Evolutionary conservation across 1,140 invertebrate genomes (phyloP).

Genomic region (Uloborus diversus): DNA sequence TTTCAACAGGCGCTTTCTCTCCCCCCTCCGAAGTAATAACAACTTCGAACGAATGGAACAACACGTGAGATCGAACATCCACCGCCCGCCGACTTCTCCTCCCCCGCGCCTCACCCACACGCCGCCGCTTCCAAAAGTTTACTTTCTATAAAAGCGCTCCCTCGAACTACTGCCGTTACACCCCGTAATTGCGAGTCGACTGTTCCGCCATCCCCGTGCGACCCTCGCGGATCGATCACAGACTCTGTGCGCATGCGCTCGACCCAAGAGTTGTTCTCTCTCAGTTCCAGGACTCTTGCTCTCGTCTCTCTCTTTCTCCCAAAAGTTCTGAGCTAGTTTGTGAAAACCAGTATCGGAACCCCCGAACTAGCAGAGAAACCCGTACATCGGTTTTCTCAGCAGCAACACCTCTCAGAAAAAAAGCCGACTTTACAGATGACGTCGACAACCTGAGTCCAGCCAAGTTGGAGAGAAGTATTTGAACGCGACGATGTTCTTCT

Average conservation of each 20-base stretch:
- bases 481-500: constrained; percentile 43
- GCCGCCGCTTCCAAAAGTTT: constrained; percentile 45
- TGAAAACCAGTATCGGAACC: not conserved
- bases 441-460: not conserved
- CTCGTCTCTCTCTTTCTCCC: constrained; percentile 15
- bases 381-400: constrained; percentile 4
- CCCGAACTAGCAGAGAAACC: not conserved
- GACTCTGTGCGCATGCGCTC: constrained; percentile 40
- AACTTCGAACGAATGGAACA: too few species aligned
- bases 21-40: too few species aligned
- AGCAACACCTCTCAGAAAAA: too few species aligned
- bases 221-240: constrained; percentile 41
- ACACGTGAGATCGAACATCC: not conserved
- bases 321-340: constrained; percentile 33
- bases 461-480: constrained; percentile 1
- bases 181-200: constrained; percentile 34
- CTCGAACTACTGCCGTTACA: constrained; percentile 15
- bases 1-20: too few species aligned
- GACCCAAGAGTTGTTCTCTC: constrained; percentile 11
- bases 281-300: too few species aligned
- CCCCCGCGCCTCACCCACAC: not conserved
- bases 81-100: not conserved
- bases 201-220: constrained; percentile 33
- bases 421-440: not conserved
- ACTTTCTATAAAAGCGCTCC: constrained; percentile 46